A percentile compares a stretch with the other conserved stretches of the same genome.
Conservation (phyloP, 2,113 vertebrate genomes). For the Prunella himalayana region DNA sequence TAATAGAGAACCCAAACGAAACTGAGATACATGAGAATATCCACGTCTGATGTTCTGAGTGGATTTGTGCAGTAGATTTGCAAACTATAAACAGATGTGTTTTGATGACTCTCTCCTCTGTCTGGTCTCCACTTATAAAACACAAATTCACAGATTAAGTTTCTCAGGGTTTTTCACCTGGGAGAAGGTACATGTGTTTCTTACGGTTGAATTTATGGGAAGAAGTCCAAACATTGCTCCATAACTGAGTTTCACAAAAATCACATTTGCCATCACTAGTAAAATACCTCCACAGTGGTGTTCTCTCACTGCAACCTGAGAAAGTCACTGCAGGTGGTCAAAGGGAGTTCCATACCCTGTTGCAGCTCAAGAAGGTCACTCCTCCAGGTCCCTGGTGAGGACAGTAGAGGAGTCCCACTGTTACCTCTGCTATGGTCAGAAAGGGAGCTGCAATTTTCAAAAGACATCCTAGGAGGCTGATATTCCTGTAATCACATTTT, state of each 20-base stretch:
- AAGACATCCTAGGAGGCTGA: neutral
- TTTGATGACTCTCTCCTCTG: slow-evolving; percentile 11
- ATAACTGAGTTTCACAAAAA: neutral
- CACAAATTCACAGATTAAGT: neutral
- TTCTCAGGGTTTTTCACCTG: neutral
- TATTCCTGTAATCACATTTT: neutral
- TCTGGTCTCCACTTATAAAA: neutral
- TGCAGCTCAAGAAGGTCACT: neutral
- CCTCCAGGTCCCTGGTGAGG: neutral
- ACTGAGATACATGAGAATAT: slow-evolving; percentile 17
- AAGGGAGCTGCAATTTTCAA: neutral
- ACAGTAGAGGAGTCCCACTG: neutral
- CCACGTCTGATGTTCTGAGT: neutral
- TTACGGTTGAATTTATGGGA: neutral
- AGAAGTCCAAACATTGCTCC: neutral
- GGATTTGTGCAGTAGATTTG: neutral
- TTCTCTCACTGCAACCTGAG: neutral
- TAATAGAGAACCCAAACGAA: neutral
- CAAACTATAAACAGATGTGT: neutral
- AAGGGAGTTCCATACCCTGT: neutral
- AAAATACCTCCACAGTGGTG: neutral
- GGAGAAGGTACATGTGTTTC: neutral
- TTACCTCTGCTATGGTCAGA: neutral
- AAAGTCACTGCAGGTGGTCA: neutral
- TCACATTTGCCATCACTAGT: neutral